A percentile compares a stretch with the other conserved stretches of the same genome.
Conservation (phyloP, 1,140 invertebrate species). For the Sarcophaga peregrina region DNA sequence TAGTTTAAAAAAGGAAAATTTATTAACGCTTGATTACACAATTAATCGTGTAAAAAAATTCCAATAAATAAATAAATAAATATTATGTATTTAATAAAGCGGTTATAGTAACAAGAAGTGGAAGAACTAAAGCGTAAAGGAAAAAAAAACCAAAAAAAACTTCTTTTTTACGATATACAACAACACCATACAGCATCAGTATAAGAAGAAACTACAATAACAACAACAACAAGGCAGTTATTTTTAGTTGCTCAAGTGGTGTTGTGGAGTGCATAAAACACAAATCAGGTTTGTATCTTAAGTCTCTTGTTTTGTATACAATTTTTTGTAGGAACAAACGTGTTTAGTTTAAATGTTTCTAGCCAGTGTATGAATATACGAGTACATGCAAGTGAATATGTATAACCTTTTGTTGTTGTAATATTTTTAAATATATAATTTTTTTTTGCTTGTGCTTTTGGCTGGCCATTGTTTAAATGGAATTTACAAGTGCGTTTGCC, state of each 20-base stretch:
- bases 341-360: not conserved
- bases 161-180: not conserved
- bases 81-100: constrained; percentile 13
- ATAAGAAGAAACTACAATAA: constrained; percentile 34
- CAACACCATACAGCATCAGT: not conserved
- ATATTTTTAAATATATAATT: not conserved
- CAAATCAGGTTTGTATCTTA: constrained; percentile 50
- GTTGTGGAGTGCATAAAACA: constrained; percentile 34
- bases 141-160: not conserved
- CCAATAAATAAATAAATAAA: not conserved
- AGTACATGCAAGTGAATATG: too few relatives aligned
- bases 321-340: constrained; percentile 30
- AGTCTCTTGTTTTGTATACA: constrained; percentile 53
- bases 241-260: not conserved
- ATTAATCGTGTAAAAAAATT: constrained; percentile 20
- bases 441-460: not conserved
- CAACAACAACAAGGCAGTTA: constrained; percentile 22
- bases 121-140: not conserved
- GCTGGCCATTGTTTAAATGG: not conserved
- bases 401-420: too few relatives aligned
- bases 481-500: not conserved
- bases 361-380: too few relatives aligned
- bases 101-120: not conserved
- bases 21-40: constrained; percentile 35
- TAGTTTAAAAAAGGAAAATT: not conserved